Percentiles rank a stretch among this genome's conserved stretches.
These are phyloP conservation scores for Caenorhabditis uteleia DNA, from an alignment of 2,888 invertebrate species.

Conservation along the genomic window DNA sequence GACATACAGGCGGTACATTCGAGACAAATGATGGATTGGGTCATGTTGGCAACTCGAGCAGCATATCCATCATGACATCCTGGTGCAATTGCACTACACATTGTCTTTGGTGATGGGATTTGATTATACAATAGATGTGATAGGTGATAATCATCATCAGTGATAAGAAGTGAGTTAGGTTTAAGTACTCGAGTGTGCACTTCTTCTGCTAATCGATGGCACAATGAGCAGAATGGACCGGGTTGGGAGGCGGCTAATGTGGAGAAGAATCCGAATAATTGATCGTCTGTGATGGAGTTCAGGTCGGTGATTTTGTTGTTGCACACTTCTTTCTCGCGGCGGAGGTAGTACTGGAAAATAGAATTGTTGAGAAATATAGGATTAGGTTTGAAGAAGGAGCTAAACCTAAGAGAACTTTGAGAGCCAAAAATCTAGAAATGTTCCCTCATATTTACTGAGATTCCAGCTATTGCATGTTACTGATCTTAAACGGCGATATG, in stretches of 20 bases:
- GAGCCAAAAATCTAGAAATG: too few relatives aligned
- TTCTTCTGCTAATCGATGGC: slow-evolving; percentile 40
- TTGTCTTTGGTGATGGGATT: slow-evolving; percentile 34
- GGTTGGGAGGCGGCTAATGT: slow-evolving; percentile 41
- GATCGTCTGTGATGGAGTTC: slow-evolving; percentile 46
- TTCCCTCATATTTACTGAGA: too few relatives aligned
- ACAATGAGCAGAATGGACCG: slow-evolving; percentile 51
- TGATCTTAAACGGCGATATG: too few relatives aligned
- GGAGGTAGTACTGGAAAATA: slow-evolving; percentile 32
- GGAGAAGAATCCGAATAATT: slow-evolving; percentile 46
- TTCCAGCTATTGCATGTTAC: too few relatives aligned
- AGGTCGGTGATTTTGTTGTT: slow-evolving; percentile 37
- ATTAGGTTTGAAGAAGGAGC: neutral
- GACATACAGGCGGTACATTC: slow-evolving; percentile 52
- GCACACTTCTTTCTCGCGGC: slow-evolving; percentile 29
- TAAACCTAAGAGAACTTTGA: neutral
- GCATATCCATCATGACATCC: slow-evolving; percentile 48
- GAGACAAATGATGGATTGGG: slow-evolving; percentile 36
- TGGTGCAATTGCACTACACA: slow-evolving; percentile 47
- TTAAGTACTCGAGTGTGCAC: slow-evolving; percentile 24
- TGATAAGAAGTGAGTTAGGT: slow-evolving; percentile 22
- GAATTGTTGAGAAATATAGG: neutral
- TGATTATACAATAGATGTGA: slow-evolving; percentile 32
- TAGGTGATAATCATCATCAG: slow-evolving; percentile 39
- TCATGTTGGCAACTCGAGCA: slow-evolving; percentile 35